A percentile compares a stretch with the other conserved stretches of the same genome.
These are phyloP conservation scores for Dimorphilus gyrociliatus DNA, from an alignment of 2,888 invertebrate genomes.

Conservation along the genomic window DNA sequence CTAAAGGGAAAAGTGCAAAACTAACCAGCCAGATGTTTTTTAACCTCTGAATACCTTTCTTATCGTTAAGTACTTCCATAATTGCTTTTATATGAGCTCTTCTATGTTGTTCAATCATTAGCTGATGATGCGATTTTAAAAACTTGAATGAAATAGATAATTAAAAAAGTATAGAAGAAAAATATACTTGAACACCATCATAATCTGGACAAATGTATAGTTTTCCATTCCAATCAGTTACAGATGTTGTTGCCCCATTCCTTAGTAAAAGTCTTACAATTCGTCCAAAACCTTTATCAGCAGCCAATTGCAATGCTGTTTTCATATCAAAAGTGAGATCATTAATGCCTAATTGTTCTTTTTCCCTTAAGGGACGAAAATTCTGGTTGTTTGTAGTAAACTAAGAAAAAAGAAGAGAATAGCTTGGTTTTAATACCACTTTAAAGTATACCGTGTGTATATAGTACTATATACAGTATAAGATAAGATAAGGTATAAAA, in stretches of 20 bases:
- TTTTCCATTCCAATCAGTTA: constrained; percentile 16
- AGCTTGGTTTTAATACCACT: too few species aligned
- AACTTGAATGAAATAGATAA: too few species aligned
- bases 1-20: background rate
- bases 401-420: too few species aligned
- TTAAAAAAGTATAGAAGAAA: too few species aligned
- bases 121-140: too few species aligned
- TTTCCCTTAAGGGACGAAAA: background rate
- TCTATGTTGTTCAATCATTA: constrained; percentile 19
- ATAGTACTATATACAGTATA: too few species aligned
- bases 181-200: constrained; percentile 23
- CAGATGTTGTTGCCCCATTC: constrained; percentile 21
- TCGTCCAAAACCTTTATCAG: constrained; percentile 24
- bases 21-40: constrained; percentile 20
- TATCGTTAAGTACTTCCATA: constrained; percentile 15
- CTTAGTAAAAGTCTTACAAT: constrained; percentile 19
- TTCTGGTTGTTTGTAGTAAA: too few species aligned
- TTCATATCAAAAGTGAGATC: constrained; percentile 18
- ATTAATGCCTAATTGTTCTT: constrained; percentile 13
- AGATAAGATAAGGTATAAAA: too few species aligned
- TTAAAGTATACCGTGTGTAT: too few species aligned
- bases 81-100: constrained; percentile 17
- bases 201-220: constrained; percentile 20
- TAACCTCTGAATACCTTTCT: constrained; percentile 13
- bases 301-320: constrained; percentile 25